Conservation (phyloP, 2,888 invertebrate species). For the Eilema caniola region DNA sequence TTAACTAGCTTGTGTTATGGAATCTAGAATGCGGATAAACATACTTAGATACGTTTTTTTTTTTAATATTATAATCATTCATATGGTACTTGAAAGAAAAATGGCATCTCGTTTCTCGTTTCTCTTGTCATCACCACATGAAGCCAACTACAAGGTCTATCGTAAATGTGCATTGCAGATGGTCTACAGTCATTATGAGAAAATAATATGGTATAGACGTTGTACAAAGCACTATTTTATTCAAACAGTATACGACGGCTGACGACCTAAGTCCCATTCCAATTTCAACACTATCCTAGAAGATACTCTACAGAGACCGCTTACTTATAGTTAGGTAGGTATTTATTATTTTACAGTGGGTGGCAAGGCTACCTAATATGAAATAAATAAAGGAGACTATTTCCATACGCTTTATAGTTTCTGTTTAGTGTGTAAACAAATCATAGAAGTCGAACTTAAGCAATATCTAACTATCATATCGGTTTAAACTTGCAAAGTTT, state of each 20-base stretch:
- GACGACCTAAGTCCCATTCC: conserved; percentile 54
- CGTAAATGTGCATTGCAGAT: conserved; percentile 1
- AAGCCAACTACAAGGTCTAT: background rate
- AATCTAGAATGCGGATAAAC: too few species aligned
- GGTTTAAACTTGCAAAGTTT: background rate
- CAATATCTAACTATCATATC: too few species aligned
- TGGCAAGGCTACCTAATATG: background rate
- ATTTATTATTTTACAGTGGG: background rate
- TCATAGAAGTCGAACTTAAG: too few species aligned
- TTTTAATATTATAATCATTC: too few species aligned
- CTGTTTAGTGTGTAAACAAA: too few species aligned
- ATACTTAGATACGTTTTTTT: too few species aligned
- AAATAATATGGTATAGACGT: background rate
- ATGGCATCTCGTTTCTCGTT: background rate
- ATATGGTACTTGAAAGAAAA: too few species aligned
- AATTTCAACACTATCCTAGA: conserved; percentile 52
- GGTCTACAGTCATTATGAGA: background rate
- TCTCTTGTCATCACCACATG: too few species aligned
- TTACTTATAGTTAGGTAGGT: conserved; percentile 41
- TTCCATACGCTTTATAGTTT: too few species aligned
- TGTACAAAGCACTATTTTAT: conserved; percentile 12
- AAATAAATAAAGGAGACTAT: too few species aligned
- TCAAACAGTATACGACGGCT: conserved; percentile 29
- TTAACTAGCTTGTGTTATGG: too few species aligned
- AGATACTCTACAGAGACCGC: conserved; percentile 42